phyloP scores from a whole-genome alignment of 2,113 vertebrate genomes.

The Prolemur simus region DNA sequence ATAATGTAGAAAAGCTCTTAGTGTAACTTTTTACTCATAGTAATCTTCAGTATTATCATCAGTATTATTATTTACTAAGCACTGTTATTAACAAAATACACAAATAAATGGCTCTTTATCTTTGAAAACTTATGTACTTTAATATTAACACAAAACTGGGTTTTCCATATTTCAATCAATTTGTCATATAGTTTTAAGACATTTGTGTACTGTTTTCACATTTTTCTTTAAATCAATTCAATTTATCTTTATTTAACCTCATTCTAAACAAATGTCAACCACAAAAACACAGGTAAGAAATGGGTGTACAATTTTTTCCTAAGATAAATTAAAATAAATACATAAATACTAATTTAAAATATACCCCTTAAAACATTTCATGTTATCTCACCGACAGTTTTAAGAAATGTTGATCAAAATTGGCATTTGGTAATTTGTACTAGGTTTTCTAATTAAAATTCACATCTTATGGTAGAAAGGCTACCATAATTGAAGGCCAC shows the following conservation, averaged over 20 bases:
- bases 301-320: neutral
- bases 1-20: neutral
- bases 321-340: constrained; percentile 22
- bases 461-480: neutral
- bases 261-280: constrained; percentile 12
- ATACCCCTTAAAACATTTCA: constrained; percentile 4
- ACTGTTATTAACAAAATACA: neutral
- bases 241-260: neutral
- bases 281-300: neutral
- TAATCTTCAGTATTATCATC: neutral
- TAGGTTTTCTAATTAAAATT: neutral
- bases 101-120: neutral
- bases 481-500: neutral
- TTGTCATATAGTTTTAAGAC: neutral
- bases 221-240: neutral
- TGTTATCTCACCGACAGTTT: neutral
- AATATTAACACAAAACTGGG: neutral
- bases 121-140: neutral
- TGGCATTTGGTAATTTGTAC: neutral
- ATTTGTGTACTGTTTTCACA: neutral
- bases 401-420: neutral
- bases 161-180: neutral
- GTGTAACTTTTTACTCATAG: neutral
- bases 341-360: constrained; percentile 15
- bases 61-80: neutral